These are phyloP conservation scores for Arctopsyche grandis DNA, from an alignment of 1,140 invertebrate genomes.

Conservation along the genomic window DNA sequence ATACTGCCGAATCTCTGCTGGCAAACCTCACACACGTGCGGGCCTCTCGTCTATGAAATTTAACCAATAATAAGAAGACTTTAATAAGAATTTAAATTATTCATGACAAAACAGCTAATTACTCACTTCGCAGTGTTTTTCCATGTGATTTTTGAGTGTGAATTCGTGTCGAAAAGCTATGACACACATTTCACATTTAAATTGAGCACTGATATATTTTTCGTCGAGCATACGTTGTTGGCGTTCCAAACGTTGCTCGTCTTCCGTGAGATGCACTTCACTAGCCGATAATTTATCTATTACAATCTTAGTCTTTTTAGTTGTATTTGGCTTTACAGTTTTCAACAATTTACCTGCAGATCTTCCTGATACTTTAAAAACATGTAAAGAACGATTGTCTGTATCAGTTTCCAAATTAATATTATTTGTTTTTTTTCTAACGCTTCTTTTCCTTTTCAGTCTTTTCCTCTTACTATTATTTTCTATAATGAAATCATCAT, in stretches of 20 bases:
- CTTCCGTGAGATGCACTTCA: constrained; percentile 54
- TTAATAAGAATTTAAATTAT: constrained; percentile 10
- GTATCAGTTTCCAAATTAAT: no score
- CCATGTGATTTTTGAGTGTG: constrained; percentile 60
- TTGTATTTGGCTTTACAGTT: not conserved
- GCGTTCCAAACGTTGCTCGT: constrained; percentile 58
- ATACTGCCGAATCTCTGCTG: constrained; percentile 38
- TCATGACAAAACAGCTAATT: no score
- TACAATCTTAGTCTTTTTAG: not conserved
- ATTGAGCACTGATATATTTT: constrained; percentile 56
- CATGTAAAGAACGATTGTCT: no score
- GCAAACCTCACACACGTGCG: constrained; percentile 41
- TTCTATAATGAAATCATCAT: not conserved
- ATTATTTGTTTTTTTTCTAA: no score
- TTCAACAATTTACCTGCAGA: not conserved
- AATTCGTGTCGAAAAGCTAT: constrained; percentile 59
- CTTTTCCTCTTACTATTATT: no score
- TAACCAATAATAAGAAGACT: not conserved
- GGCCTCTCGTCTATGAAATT: constrained; percentile 35
- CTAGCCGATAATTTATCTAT: constrained; percentile 9
- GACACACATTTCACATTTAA: constrained; percentile 59
- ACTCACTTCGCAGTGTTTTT: constrained; percentile 59
- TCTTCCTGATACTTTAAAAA: no score
- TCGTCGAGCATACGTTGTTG: constrained; percentile 52
- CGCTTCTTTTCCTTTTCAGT: no score